Evolutionary conservation across 2,797 vertebrate genomes (phyloP), one percentile per base, ranked within the genome.

Genomic region (Valencia hispanica): DNA sequence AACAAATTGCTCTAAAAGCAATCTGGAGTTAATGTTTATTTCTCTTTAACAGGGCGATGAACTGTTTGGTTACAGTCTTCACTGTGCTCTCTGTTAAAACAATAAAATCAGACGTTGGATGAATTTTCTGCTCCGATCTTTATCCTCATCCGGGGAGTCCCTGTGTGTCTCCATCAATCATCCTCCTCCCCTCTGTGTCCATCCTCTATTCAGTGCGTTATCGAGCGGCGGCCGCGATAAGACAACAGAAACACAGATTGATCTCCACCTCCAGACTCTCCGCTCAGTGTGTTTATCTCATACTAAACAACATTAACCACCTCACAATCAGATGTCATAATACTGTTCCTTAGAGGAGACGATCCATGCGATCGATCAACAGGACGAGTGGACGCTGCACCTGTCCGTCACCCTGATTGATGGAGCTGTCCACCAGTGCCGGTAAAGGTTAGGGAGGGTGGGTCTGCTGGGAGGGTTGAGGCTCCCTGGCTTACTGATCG

Each of bases 281-380:
- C 36, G 1, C 47, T 75, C 32, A 75, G 72, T 79, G 75, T 77
- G 77, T 79, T 74, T 66, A 45, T 75, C 71, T 79, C 75, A 88
- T 79, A 86, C 66, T 71, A 80, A 30, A 73, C 84, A 91, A 86
- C 81, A 90, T 90, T 86, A 84, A 88, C 87, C 84, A 70, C 74
- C 85, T 88, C 85, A 34, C 82, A 81, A 77, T 87, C 87, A 90
- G 90, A 93, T 90, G 89, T 91, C 91, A 91, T 89, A 90, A 87
- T 86, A 86, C 85, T 77, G 81, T 27, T 84, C 87, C 84, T 88
- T 59, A 84, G 79, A 79, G 74, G 68, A 79, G 78, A 32, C 89
- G 87, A 94, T 95, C 93, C 77, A 92, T 93, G 36, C 7, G 7
- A 94, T 94, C 72, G 93, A 95, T 87, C 73, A 27, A 79, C 68